These are phyloP conservation scores for Lasius fuliginosus DNA, from an alignment of 2,888 invertebrate genomes.

Conservation along the genomic window DNA sequence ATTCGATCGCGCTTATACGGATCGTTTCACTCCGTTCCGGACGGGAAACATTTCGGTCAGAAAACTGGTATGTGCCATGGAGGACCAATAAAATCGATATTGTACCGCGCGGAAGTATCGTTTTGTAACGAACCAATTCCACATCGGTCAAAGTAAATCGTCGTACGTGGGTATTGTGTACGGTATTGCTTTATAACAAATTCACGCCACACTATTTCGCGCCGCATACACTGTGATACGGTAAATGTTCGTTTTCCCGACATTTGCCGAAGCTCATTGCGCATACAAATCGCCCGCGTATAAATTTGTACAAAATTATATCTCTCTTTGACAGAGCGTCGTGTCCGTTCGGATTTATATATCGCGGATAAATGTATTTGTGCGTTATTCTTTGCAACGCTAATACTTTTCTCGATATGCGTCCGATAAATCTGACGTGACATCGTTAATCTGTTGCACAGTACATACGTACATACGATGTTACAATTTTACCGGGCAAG, in stretches of 20 bases:
- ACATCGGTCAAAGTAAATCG: conserved; percentile 72
- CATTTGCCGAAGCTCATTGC: conserved; percentile 45
- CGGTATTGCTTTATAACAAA: conserved; percentile 49
- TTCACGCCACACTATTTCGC: conserved; percentile 9
- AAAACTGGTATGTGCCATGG: neutral
- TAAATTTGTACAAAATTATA: conserved; percentile 51
- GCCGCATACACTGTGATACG: conserved; percentile 5
- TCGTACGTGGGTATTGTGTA: conserved; percentile 13
- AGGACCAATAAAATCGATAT: conserved; percentile 49
- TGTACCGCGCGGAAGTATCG: neutral
- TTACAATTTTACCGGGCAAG: conserved; percentile 16
- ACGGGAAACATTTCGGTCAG: conserved; percentile 2
- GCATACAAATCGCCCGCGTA: conserved; percentile 41
- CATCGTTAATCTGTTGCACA: conserved; percentile 32
- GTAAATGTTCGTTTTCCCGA: conserved; percentile 46
- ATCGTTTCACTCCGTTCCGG: conserved; percentile 34
- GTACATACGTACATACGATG: neutral
- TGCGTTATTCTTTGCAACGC: conserved; percentile 24
- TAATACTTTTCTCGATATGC: conserved; percentile 43
- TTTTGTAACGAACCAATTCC: conserved; percentile 67
- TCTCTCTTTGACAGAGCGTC: conserved; percentile 28
- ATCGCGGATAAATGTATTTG: neutral
- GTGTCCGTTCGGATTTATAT: conserved; percentile 19
- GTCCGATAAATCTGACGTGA: conserved; percentile 43
- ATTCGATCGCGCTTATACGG: conserved; percentile 34